Base-by-base conservation (phyloP, 2,888 invertebrate species). In the Tricholauxania praeusta region DNA sequence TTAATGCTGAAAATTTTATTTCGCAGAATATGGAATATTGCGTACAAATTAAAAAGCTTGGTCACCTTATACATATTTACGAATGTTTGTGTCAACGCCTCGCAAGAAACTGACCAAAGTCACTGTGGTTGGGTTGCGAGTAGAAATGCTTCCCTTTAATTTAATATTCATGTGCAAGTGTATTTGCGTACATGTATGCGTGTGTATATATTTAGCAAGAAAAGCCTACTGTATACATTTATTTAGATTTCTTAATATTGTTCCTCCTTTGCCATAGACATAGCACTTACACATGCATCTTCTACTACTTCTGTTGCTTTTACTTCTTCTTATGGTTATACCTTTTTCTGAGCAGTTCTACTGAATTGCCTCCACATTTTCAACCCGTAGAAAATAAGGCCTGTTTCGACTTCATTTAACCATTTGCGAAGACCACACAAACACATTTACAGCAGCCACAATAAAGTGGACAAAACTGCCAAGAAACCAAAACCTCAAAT, bases 81-180 rank as follows among this genome's bases (percentile, higher is more conserved):
- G 48, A 12, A 19, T 4, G 49, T 19, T 22, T 57, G 47, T 48
- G 39, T 57, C 57, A 67, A 60, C 60, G 60, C 32, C 62, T 69
- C 60, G 69, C 69, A 69, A 69, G 69, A 53, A 69, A 51, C 52
- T 60, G 69, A 69, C 62, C 69, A 52, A 60, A 62, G 60, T 60
- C 52, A 14, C 39, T 32, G 32, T 19, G 39, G 15, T 12, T 51
- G 6, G 28, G 48, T 49, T 17, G 48, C 63, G 4, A 47, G 17
- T 12, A 47, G n/a, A n/a, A n/a, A 17, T n/a, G 51, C 28, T 64
- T 7, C 22, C 12, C 4, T n/a, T 14, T 22, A n/a, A 5, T 8
- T 71, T 22, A 59, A 32, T 19, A 52, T 66, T 12, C n/a, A 22
- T 19, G 1, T 62, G 7, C 32, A 8, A 17, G 47, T 39, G 19